Base-by-base conservation (phyloP, 2,888 invertebrate species). In the Aphodius sticticus region DNA sequence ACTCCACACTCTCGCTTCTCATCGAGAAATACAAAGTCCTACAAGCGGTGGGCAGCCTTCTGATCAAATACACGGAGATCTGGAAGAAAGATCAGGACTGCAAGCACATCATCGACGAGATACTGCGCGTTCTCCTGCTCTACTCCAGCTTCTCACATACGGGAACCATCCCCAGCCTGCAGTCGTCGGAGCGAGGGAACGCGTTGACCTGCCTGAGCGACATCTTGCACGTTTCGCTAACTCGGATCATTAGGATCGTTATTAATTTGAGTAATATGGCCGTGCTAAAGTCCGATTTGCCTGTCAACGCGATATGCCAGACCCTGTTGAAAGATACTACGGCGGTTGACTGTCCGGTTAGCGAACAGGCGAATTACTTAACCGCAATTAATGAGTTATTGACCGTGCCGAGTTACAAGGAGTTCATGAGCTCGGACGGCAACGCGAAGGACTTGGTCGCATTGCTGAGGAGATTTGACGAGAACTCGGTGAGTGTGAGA, bases 231-330 rank as follows among this genome's bases (percentile, higher is more conserved):
- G 77, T 88, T 5, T 83, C 87, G 6, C 88, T 88, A 0, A 85
- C 84, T 77, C 84, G 84, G 70, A 83, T 89, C n/a, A 86, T 87
- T 9, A 88, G 87, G 84, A 88, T 89, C 36, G 84, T 88, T 1
- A 85, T 88, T 84, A 88, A 88, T 81, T 86, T 88, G 69, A 84
- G 86, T 15, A 82, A 82, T 78, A 84, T 86, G 6, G 85, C 85
- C 71, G 84, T 84, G 53, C 81, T 86, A 16, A 85, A 86, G 77
- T 88, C 88, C 0, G 89, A 89, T 81, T 79, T 89, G 76, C 89
- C 89, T 0, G 83, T 88, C 14, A 84, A 83, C 6, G 86, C 86
- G 75, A 87, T 88, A 77, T 79, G 77, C 76, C 71, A 78, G 16
- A 76, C 26, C 69, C 76, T 81, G 69, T 36, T 79, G 35, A 76